Evolutionary conservation across 2,797 vertebrate species (phyloP), one percentile per base, ranked within the genome.

Genomic region (Rallus crepitans): DNA sequence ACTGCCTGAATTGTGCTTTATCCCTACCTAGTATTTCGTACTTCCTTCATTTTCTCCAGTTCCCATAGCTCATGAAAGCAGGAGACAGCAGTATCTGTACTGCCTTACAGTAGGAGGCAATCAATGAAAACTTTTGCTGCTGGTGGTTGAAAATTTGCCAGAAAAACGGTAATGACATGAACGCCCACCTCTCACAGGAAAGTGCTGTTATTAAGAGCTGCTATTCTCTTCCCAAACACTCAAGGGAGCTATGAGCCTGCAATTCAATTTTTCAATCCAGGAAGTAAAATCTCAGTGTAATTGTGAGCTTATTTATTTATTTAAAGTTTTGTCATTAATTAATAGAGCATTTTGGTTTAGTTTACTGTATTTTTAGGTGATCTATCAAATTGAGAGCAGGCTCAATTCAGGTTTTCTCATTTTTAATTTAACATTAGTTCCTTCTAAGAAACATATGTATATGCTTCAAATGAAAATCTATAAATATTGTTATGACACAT

Each of bases 141-240:
- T 89, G 82, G 27, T n/a, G 27, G 84, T 9, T 95, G 95, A 95
- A 95, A 93, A 95, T 71, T 72, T 92, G 85, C 94, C 93, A 94
- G 89, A 81, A 84, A 92, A 90, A 86, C 11, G 16, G 39, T 91
- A 95, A 91, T 45, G 47, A 91, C 76, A 65, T 6, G 39, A 90
- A 61, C 0, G 0, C 66, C 75, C 63, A 91, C 48, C 65, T 59
- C 75, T 83, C 82, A 71, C 18, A 72, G 83, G 33, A 75, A 96
- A 96, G 59, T 47, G 90, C 63, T 76, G 72, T 87, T 95, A 90
- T 76, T 90, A 93, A 91, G 95, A 93, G 85, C 65, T 96, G 96
- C 95, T 96, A 84, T 96, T 97, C 96, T 92, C 90, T 50, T 90
- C 89, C 68, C 87, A 69, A 95, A 96, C 96, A 96, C 96, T 96